These are phyloP conservation scores for Zelostemma sp. DNA, from an alignment of 1,140 invertebrate species.

Conservation along the genomic window DNA sequence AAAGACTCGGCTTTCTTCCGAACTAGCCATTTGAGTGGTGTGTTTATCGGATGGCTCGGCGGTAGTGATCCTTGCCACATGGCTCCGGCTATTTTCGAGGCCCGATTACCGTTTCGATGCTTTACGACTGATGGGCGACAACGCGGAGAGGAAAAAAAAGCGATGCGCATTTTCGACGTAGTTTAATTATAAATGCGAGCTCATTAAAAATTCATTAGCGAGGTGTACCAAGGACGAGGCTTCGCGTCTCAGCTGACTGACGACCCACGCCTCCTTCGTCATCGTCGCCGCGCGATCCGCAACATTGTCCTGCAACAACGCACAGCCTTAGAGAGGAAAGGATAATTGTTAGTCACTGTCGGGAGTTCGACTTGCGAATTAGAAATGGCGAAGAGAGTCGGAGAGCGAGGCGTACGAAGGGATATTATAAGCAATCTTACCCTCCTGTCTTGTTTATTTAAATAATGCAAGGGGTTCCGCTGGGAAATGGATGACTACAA, in stretches of 20 bases:
- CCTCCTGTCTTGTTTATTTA: conserved; percentile 67
- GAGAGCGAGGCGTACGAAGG: conserved; percentile 17
- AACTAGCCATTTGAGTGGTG: conserved; percentile 43
- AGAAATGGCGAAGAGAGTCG: conserved; percentile 18
- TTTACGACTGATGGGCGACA: too few relatives aligned
- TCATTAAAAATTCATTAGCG: conserved; percentile 70
- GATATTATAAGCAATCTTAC: conserved; percentile 59
- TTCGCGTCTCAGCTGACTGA: conserved; percentile 18
- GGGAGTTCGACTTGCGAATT: conserved; percentile 23
- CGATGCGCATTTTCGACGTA: conserved; percentile 42
- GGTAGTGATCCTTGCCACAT: conserved; percentile 53
- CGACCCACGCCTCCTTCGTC: conserved; percentile 22
- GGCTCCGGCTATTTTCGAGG: conserved; percentile 50
- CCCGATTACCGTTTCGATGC: too few relatives aligned
- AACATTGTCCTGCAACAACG: conserved; percentile 9
- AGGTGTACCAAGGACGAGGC: conserved; percentile 33
- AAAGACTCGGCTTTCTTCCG: conserved; percentile 44
- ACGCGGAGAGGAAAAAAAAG: background rate
- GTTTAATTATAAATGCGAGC: conserved; percentile 65
- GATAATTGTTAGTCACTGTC: conserved; percentile 69
- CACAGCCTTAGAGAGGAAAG: conserved; percentile 47
- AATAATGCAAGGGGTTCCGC: conserved; percentile 61
- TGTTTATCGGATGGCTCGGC: conserved; percentile 49
- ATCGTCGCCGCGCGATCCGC: conserved; percentile 33
- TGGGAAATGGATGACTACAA: conserved; percentile 67